Evolutionary conservation across 2,888 invertebrate genomes (phyloP).

Genomic region (Ichneumoninae sp.): DNA sequence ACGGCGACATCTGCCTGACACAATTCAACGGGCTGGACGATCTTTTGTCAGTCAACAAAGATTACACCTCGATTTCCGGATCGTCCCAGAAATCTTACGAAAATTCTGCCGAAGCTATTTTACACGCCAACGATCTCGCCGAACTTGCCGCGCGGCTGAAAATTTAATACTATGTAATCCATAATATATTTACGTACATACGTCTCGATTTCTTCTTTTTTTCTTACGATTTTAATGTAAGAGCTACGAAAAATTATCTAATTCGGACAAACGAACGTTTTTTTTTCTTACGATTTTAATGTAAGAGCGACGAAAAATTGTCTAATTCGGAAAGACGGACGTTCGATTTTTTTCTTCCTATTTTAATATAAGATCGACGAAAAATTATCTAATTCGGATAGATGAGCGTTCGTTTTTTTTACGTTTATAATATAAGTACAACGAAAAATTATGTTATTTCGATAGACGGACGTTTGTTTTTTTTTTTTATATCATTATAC

Average conservation of each 20-base stretch:
- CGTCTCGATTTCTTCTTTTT: not conserved
- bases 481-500: conserved; percentile 49
- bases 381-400: not conserved
- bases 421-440: not conserved
- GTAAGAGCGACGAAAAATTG: not conserved
- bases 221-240: not conserved
- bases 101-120: conserved; percentile 18
- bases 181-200: not conserved
- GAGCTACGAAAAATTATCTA: not conserved
- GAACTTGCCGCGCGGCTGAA: conserved; percentile 46
- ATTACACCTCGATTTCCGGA: not conserved
- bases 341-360: not conserved
- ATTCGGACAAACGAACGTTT: not conserved
- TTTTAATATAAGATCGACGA: not conserved
- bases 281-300: not conserved
- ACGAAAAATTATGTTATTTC: not conserved
- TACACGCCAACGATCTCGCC: conserved; percentile 35
- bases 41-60: conserved; percentile 20
- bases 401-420: not conserved
- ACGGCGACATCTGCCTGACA: conserved; percentile 91
- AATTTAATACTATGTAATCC: conserved; percentile 24
- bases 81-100: conserved; percentile 34
- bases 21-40: conserved; percentile 39
- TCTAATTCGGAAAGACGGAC: not conserved
- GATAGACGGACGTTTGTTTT: not conserved